Percentiles rank a stretch among this genome's conserved stretches.
Conservation (phyloP, 2,888 invertebrate genomes). For the Tribolium freemani region DNA sequence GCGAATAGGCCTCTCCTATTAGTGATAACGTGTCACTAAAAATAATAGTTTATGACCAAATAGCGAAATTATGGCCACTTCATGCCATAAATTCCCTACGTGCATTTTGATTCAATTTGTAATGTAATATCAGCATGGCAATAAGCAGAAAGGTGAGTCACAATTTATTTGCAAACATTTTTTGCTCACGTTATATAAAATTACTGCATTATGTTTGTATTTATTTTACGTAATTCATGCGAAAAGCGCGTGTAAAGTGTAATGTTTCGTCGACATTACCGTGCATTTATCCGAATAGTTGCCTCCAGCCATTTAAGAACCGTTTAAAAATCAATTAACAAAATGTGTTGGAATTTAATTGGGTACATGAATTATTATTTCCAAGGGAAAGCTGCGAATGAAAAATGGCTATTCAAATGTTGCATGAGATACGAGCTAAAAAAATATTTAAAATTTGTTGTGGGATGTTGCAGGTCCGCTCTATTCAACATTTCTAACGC, state of each 20-base stretch:
- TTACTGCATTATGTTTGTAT: not conserved
- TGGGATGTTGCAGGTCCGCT: conserved; percentile 4
- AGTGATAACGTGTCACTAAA: not conserved
- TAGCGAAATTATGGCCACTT: conserved; percentile 1
- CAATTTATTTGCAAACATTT: not conserved
- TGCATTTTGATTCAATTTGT: not conserved
- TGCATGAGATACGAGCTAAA: not conserved
- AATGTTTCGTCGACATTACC: too few species aligned
- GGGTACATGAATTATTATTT: not conserved
- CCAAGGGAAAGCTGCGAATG: not conserved
- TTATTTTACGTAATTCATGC: not conserved
- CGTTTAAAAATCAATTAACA: conserved; percentile 27
- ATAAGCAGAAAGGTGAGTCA: not conserved
- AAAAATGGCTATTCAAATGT: not conserved
- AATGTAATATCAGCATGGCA: not conserved
- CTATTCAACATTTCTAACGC: not conserved
- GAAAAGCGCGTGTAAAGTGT: not conserved
- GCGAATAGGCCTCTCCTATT: not conserved
- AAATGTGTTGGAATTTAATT: conserved; percentile 8
- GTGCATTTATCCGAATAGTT: not conserved
- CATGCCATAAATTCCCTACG: too few species aligned
- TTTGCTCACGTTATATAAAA: not conserved
- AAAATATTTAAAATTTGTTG: not conserved
- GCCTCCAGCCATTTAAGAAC: not conserved
- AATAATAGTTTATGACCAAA: not conserved